A percentile compares a stretch with the other conserved stretches of the same genome.
These are phyloP conservation scores for Linhomoeus sp. DNA, from an alignment of 2,888 invertebrate species.

Conservation along the genomic window DNA sequence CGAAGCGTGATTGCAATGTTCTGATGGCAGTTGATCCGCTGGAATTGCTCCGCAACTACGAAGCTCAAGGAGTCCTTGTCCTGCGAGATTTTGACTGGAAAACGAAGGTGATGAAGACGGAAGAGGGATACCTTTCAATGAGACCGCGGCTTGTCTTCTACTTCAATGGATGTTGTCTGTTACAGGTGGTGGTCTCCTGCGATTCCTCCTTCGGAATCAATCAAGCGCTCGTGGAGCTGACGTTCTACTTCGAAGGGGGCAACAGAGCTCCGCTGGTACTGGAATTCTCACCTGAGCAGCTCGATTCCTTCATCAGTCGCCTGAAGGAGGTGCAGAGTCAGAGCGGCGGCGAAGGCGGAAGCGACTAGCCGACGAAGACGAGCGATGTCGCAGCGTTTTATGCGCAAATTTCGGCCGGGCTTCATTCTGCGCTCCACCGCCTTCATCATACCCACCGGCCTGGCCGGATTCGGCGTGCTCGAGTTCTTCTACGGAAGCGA, in stretches of 20 bases:
- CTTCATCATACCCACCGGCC: neutral
- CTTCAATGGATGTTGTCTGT: too few relatives aligned
- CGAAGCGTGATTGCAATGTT: too few relatives aligned
- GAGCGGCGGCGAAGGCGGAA: neutral
- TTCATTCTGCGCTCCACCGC: neutral
- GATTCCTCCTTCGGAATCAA: neutral
- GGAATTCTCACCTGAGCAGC: neutral
- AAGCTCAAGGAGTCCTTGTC: neutral
- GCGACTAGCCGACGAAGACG: neutral
- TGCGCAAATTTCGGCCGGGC: neutral
- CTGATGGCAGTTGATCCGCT: too few relatives aligned
- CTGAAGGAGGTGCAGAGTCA: neutral
- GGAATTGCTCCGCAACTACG: neutral
- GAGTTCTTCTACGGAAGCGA: slow-evolving; percentile 24
- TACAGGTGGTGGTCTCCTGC: too few relatives aligned
- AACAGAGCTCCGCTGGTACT: neutral
- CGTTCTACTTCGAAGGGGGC: neutral
- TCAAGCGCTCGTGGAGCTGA: neutral
- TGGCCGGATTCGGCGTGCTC: neutral
- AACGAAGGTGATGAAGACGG: neutral
- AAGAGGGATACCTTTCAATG: too few relatives aligned
- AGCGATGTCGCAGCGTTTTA: neutral
- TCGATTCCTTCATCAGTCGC: neutral
- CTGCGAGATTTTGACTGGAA: neutral
- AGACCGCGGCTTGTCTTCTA: too few relatives aligned